Base-by-base conservation (phyloP, 2,888 invertebrate species). In the Heliconius aoede region DNA sequence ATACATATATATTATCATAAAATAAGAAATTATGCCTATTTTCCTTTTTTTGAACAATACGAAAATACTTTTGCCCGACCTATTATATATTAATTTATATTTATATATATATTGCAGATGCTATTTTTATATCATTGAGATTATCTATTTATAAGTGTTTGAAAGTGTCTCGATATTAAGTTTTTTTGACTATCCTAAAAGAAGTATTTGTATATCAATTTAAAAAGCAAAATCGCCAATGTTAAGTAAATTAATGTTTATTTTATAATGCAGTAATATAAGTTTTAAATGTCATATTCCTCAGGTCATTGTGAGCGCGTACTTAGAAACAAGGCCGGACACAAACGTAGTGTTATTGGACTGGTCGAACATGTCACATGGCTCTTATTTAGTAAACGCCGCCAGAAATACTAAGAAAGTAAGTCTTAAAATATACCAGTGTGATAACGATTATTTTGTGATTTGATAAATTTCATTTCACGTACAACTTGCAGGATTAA, bases 361-460 rank as follows among this genome's bases (percentile, higher is more conserved):
- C 85, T 95, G 95, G 95, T 93, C 94, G 1, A 94, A 94, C 79
- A 94, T 94, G 93, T 87, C 95, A 0, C 91, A 91, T 71, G 95
- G 95, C 0, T 92, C 92, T 1, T 95, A 95, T 80, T 92, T 96
- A 84, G 88, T 95, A 40, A 95, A 95, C 79, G 96, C 96, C 24
- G 95, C 95, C 3, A 91, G 94, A 77, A 96, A 96, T 82, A 95
- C 95, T 5, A 95, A 93, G 85, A 91, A 94, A 86, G 95, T 95
- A 84, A 92, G 89, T 75, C 9, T 21, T 3, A 15, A 26, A 46
- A 40, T 3, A 3, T 51, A 2, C 18, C 15, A 18, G 13, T 46
- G 0, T 40, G 40, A 40, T 40, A 46, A 46, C 46, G 13, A 40
- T 40, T 40, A 40, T 40, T 40, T 40, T 40, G 13, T 40, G 36